Evolutionary conservation across 2,797 vertebrate species (phyloP).

Genomic region (Rhadinocentrus ornatus): DNA sequence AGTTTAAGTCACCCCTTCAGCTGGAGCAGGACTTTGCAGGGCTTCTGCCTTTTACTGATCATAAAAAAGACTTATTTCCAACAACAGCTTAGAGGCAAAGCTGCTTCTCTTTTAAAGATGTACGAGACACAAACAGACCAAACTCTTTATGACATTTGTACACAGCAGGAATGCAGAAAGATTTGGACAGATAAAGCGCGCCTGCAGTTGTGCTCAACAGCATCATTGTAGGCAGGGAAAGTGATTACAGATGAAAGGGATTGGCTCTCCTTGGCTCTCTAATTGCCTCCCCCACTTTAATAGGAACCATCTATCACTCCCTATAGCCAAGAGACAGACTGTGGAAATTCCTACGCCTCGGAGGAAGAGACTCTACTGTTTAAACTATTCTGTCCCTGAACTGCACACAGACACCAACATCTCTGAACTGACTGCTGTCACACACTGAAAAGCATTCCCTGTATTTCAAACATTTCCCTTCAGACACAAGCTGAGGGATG

Average conservation of each 20-base stretch:
- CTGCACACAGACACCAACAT: slow-evolving; percentile 15
- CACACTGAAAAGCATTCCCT: slow-evolving; percentile 7
- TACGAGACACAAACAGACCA: not conserved
- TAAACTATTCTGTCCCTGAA: slow-evolving; percentile 27
- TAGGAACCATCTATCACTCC: slow-evolving; percentile 74
- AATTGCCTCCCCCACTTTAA: slow-evolving; percentile 75
- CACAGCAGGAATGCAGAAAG: not conserved
- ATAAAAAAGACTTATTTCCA: slow-evolving; percentile 5
- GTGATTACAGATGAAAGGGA: slow-evolving; percentile 60
- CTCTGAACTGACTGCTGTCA: slow-evolving; percentile 33
- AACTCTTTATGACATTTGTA: not conserved
- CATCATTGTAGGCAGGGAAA: slow-evolving; percentile 27
- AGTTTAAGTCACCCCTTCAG: slow-evolving; percentile 34
- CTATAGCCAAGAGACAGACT: slow-evolving; percentile 43
- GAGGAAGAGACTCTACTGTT: slow-evolving; percentile 33
- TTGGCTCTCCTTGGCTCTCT: slow-evolving; percentile 55
- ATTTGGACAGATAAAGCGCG: slow-evolving; percentile 8
- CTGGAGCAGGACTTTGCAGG: slow-evolving; percentile 20
- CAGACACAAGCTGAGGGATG: slow-evolving; percentile 4
- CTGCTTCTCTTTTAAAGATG: slow-evolving; percentile 17
- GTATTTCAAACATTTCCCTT: slow-evolving; percentile 16
- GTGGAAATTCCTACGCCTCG: slow-evolving; percentile 46
- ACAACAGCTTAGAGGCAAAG: slow-evolving; percentile 14
- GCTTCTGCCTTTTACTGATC: slow-evolving; percentile 1
- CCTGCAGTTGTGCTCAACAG: slow-evolving; percentile 16